phyloP scores from a whole-genome alignment of 2,113 vertebrate genomes.

The Eptatretus burgeri region DNA sequence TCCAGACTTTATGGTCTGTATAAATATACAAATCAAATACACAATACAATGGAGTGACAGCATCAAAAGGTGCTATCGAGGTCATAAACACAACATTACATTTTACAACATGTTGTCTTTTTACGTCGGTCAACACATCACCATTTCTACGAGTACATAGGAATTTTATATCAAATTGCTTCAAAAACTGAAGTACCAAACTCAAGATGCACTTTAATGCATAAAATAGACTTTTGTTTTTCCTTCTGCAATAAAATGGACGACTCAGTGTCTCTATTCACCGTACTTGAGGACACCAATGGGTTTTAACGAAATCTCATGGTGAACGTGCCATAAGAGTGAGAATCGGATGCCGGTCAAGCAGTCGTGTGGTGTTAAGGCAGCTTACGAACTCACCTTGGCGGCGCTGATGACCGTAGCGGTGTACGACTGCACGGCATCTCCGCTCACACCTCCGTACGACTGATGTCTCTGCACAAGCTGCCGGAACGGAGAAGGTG shows the following conservation, averaged over 20 bases:
- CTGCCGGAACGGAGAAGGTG: constrained; percentile 20
- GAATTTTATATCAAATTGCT: constrained; percentile 21
- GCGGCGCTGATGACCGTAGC: constrained; percentile 95
- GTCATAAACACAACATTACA: not conserved
- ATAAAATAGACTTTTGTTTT: too few species aligned
- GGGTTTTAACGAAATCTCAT: too few species aligned
- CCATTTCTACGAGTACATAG: constrained; percentile 14
- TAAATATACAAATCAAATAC: not conserved
- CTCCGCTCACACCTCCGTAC: constrained; percentile 76
- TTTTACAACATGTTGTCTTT: too few species aligned
- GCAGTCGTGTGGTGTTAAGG: too few species aligned
- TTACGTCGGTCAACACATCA: too few species aligned
- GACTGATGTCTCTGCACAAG: constrained; percentile 92
- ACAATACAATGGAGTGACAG: not conserved
- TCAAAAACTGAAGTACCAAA: constrained; percentile 19
- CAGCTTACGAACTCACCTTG: constrained; percentile 40
- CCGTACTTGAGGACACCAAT: too few species aligned
- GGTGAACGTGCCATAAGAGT: too few species aligned
- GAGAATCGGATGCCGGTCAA: too few species aligned
- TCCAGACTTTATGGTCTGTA: constrained; percentile 65
- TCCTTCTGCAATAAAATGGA: too few species aligned
- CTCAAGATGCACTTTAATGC: constrained; percentile 14
- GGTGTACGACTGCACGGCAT: constrained; percentile 89
- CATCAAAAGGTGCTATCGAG: not conserved
- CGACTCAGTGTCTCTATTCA: too few species aligned